Conservation (phyloP, 2,113 vertebrate genomes). For the Paradisaea rubra region DNA sequence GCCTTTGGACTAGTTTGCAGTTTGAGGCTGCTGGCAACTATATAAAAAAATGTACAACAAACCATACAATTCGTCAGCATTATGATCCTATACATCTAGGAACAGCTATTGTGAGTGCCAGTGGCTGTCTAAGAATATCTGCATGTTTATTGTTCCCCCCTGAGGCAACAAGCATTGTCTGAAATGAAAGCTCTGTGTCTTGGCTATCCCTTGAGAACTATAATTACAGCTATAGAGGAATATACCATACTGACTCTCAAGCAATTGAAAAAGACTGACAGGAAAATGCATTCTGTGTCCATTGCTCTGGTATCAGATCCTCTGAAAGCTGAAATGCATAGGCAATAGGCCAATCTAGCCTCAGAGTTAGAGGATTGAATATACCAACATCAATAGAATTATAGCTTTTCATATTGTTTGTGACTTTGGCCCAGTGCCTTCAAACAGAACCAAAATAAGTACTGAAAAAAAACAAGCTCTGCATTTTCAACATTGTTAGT, state of each 20-base stretch:
- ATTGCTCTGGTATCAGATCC: slow-evolving; percentile 11
- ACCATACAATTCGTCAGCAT: neutral
- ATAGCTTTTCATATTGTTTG: neutral
- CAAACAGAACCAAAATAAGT: neutral
- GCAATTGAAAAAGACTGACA: slow-evolving; percentile 40
- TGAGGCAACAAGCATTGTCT: slow-evolving; percentile 22
- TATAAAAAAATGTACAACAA: neutral
- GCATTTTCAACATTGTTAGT: neutral
- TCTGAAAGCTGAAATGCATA: slow-evolving; percentile 16
- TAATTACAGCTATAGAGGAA: slow-evolving; percentile 39
- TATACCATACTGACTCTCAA: neutral
- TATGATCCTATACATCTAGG: slow-evolving; percentile 7
- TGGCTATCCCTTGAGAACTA: slow-evolving; percentile 32
- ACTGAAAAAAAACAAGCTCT: neutral
- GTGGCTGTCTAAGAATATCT: slow-evolving; percentile 39
- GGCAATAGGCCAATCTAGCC: neutral
- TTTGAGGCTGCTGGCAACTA: slow-evolving; percentile 22
- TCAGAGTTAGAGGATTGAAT: neutral
- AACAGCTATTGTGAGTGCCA: slow-evolving; percentile 36
- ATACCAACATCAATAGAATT: neutral
- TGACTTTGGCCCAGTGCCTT: slow-evolving; percentile 19
- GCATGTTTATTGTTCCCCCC: slow-evolving; percentile 38
- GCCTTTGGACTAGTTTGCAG: slow-evolving; percentile 1
- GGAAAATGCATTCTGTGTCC: slow-evolving; percentile 14
- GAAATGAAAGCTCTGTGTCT: slow-evolving; percentile 45